These are phyloP conservation scores for Agapornis canus DNA, from an alignment of 2,797 vertebrate genomes.

Conservation along the genomic window DNA sequence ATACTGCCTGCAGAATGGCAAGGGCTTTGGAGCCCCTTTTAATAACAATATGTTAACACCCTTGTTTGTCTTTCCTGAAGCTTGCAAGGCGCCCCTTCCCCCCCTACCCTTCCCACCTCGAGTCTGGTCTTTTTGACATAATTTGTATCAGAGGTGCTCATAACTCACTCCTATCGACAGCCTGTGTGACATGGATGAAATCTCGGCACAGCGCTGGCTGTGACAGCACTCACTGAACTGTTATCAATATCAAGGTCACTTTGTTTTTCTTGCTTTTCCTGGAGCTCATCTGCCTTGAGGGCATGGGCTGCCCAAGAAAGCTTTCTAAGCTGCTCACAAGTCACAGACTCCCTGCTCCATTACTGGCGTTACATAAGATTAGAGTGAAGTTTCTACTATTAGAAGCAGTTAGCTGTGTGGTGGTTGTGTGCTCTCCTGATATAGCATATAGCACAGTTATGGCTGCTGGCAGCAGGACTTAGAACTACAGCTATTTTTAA, in stretches of 20 bases:
- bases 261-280: neutral
- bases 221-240: slow-evolving; percentile 2
- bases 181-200: neutral
- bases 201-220: neutral
- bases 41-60: slow-evolving; percentile 13
- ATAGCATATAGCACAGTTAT: neutral
- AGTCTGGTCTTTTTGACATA: neutral
- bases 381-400: slow-evolving; percentile 23
- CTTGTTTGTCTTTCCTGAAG: slow-evolving; percentile 24
- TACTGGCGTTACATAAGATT: neutral
- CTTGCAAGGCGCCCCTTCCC: neutral
- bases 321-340: neutral
- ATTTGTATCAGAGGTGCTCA: neutral
- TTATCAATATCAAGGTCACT: slow-evolving; percentile 53
- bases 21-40: neutral
- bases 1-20: neutral
- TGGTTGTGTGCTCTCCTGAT: neutral
- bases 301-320: neutral
- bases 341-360: neutral
- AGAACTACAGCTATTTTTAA: neutral
- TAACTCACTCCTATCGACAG: neutral
- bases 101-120: rapidly evolving
- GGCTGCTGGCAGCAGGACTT: neutral
- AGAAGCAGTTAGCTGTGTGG: slow-evolving; percentile 16
- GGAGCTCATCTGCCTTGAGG: neutral